Evolutionary conservation across 2,113 vertebrate species (phyloP), one percentile per base, ranked within the genome.

Genomic region (Vicugna pacos): DNA sequence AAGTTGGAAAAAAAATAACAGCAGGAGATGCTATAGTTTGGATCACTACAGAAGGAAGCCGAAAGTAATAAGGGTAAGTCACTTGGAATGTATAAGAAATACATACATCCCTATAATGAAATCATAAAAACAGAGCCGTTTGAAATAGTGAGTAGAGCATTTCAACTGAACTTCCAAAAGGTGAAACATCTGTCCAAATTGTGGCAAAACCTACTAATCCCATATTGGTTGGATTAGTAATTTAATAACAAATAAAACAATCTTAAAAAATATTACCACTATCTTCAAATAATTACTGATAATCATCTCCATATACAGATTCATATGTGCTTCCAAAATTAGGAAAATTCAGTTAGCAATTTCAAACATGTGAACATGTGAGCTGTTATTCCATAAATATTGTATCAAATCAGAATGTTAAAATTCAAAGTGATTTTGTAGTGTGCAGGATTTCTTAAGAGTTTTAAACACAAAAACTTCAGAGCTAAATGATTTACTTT

Each of bases 361-460:
- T 69, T 89, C 58, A 92, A 89, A 76, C 35, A 22, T 35, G 38
- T 58, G 56, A 80, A 62, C 38, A 64, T 88, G 58, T 73, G 60
- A 50, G 5, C 24, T 81, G 20, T 56, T 84, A 67, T 32, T 80
- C 38, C 54, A 72, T 60, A 76, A 58, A 64, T 38, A 60, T 64
- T 86, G 4, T 96, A 86, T 72, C 56, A 92, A 92, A 48, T 90
- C n/a, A 95, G 65, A 94, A 72, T 85, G 90, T 52, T 89, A 92
- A 94, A 81, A 69, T 69, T 91, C 56, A 94, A 75, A 77, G n/a
- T 65, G 4, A 81, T 92, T 90, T 93, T 69, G 38, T 22, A 84
- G 4, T 35, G 14, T 10, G 2, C 2, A 80, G 42, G 46, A 11
- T 12, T 86, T 72, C 89, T 32, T 64, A 80, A 42, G 15, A 10